Base-by-base conservation (phyloP, 2,888 invertebrate species). In the Limenitis camilla region DNA sequence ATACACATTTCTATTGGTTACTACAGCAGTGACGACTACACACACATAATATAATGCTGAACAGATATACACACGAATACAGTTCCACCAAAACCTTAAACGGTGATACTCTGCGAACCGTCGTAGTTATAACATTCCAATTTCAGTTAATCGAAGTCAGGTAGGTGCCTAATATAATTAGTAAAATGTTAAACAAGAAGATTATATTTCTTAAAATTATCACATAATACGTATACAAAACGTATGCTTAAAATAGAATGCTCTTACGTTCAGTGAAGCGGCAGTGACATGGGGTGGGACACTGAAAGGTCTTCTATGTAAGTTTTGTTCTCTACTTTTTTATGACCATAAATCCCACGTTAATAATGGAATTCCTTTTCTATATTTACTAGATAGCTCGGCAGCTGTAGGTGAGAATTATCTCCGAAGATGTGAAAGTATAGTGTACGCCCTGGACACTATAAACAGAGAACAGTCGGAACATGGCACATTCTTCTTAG, bases 351-450 rank as follows among this genome's bases (percentile, higher is more conserved):
- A 31, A 32, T 44, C 5, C 7, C 36, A 38, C 10, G 5, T 31
- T n/a, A 32, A 29, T 45, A 44, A 36, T 45, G 33, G 9, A 2
- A 9, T 36, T 29, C 29, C 11, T 36, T 27, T 27, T 9, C 9
- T 45, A 10, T 6, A 42, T 46, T 42, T 7, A 27, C 33, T 64
- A 91, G 90, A 88, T 70, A 77, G 83, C 54, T 55, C 69, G 49
- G 63, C 71, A 41, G 64, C 71, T 50, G 68, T 87, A 41, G 91
- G 91, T 40, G 78, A 79, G 40, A 85, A 89, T 66, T 93, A 93
- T 72, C 72, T 91, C 50, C 81, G 92, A 61, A 86, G 88, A 70
- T 93, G 93, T 70, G 93, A 93, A 74, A 92, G 92, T 72, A 75
- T 89, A 58, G 82, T 88, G 32, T 83, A 88, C 56, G 91, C 91